Evolutionary conservation across 1,140 invertebrate genomes (phyloP), one percentile per base, ranked within the genome.

Genomic region (Drosophila gunungcola): DNA sequence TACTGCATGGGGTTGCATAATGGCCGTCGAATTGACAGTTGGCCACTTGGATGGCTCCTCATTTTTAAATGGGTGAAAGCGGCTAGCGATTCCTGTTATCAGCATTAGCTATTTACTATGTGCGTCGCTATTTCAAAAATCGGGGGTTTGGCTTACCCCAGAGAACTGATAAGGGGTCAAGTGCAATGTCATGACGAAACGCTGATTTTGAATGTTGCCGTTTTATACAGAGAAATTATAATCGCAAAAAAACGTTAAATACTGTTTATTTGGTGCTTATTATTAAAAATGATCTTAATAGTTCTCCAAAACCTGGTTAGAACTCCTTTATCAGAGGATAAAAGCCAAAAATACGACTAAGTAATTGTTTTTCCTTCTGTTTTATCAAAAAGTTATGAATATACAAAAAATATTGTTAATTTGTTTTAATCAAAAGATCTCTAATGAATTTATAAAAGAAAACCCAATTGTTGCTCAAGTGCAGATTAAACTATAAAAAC

Each of bases 1-100:
- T 42, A 60, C 49, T 70, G 46, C 51, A 69, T 70, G 61, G 53
- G 51, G 25, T 69, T 73, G 61, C 45, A 81, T 65, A 88, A 88
- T 88, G 75, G 75, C 61, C 58, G 51, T 63, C 67, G 63, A 61
- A 63, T 61, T 56, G 68, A 73, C 51, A 74, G 70, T 74, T 70
- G 60, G 45, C 39, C 60, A 54, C 45, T 49, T 65, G 72, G 46
- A 3, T 57, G 3, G 38, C 21, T 38, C 25, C 53, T 41, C 12
- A 16, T 21, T 32, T 48, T n/a, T 6, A 1, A 32, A 53, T 52
- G 16, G 39, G 67, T 52, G 70, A 73, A 73, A 73, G 64, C 43
- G 42, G 34, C 16, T 21, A 49, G 21, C 1, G 29, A 43, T 36
- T 27, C n/a, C 45, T 29, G n/a, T 39, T 69, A 69, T 69, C 65